phyloP scores from a whole-genome alignment of 2,113 vertebrate genomes.

The Plecotus auritus region DNA sequence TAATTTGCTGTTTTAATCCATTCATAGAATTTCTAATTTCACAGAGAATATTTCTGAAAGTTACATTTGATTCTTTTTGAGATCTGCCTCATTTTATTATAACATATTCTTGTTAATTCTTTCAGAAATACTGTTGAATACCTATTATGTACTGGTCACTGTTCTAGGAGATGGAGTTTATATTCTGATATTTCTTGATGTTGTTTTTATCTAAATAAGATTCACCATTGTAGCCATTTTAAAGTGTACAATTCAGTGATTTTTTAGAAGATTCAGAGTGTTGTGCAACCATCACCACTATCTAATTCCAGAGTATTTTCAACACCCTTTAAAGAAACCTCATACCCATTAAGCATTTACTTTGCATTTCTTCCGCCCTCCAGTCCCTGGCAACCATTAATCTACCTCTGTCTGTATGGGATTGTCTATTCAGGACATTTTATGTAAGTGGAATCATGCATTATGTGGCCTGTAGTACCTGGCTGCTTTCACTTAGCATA shows the following conservation, averaged over 20 bases:
- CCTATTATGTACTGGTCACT: not conserved
- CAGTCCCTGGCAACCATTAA: not conserved
- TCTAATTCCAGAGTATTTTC: not conserved
- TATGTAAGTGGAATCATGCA: not conserved
- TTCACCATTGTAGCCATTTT: not conserved
- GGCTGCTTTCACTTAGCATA: not conserved
- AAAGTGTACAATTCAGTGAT: not conserved
- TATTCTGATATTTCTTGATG: not conserved
- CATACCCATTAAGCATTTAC: not conserved
- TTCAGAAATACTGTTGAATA: not conserved
- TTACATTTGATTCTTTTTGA: not conserved
- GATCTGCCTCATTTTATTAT: not conserved
- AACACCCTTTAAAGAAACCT: not conserved
- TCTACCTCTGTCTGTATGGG: not conserved
- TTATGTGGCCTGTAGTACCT: not conserved
- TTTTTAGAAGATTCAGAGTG: not conserved
- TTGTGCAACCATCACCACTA: not conserved
- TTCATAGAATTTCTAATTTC: conserved; percentile 1
- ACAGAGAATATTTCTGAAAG: not conserved
- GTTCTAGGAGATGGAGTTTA: not conserved
- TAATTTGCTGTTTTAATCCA: not conserved
- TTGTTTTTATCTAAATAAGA: not conserved
- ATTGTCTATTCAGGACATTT: not conserved
- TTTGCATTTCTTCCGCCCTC: not conserved
- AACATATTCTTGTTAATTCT: not conserved